These are phyloP conservation scores for Andinoacara biseriatus DNA, from an alignment of 2,113 vertebrate genomes.

Conservation along the genomic window DNA sequence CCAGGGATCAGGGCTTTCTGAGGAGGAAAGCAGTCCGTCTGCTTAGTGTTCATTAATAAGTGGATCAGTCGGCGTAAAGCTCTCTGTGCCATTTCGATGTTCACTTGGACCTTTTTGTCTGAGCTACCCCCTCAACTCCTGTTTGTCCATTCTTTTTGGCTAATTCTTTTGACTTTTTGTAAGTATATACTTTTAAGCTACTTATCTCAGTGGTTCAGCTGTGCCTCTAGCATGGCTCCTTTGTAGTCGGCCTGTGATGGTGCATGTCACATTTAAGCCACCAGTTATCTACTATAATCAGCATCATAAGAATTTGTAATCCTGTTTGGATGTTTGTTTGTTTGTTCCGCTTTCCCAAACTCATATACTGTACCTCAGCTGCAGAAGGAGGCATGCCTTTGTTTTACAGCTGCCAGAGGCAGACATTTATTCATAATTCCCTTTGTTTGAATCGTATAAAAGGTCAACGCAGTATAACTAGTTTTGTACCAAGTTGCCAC, in stretches of 20 bases:
- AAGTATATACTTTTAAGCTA: background rate
- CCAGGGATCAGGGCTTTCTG: conserved; percentile 29
- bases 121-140: background rate
- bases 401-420: background rate
- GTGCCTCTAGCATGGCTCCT: background rate
- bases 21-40: conserved; percentile 11
- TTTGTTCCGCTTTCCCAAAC: background rate
- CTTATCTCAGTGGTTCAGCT: background rate
- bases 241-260: background rate
- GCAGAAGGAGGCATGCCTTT: background rate
- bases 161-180: background rate
- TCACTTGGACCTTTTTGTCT: background rate
- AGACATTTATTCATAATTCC: rapidly evolving
- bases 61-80: conserved; percentile 18
- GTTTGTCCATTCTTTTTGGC: background rate
- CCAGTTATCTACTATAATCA: background rate
- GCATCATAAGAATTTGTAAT: background rate
- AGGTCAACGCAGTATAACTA: background rate
- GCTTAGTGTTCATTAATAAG: conserved; percentile 36
- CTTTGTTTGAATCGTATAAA: background rate
- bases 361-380: background rate
- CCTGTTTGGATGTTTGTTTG: background rate
- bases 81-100: background rate
- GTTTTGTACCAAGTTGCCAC: background rate
- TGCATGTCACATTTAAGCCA: too few species aligned